Evolutionary conservation across 1,140 invertebrate species (phyloP).

Genomic region (Pentalonia nigronervosa): DNA sequence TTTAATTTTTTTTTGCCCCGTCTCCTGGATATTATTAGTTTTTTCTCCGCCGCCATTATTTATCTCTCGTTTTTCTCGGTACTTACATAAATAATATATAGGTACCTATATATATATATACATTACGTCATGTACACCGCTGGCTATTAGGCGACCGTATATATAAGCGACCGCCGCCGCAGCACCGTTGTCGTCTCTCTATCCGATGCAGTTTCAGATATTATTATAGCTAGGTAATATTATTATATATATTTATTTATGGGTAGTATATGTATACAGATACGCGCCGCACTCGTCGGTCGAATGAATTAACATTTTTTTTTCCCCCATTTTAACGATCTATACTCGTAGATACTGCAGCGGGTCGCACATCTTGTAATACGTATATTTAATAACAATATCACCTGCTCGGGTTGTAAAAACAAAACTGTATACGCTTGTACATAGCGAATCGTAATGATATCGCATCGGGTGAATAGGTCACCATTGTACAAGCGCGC

Average conservation of each 20-base stretch:
- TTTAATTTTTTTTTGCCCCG: conserved; percentile 1
- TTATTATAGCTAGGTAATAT: neutral
- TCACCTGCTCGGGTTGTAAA: conserved; percentile 40
- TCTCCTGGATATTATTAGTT: conserved; percentile 29
- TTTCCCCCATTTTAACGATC: conserved; percentile 23
- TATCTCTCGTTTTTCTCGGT: conserved; percentile 28
- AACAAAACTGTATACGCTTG: neutral
- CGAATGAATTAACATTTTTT: conserved; percentile 36
- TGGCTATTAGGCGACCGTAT: neutral
- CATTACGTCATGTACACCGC: neutral
- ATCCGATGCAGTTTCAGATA: neutral
- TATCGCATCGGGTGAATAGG: neutral
- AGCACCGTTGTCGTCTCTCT: neutral
- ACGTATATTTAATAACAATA: neutral
- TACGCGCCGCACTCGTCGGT: neutral
- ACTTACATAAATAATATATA: too few relatives aligned
- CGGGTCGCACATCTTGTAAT: neutral
- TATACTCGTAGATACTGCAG: neutral
- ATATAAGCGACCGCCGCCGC: neutral
- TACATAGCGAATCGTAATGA: conserved; percentile 5
- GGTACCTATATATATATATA: neutral
- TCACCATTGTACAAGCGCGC: neutral
- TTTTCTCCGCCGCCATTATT: conserved; percentile 14
- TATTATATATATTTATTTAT: conserved; percentile 17
- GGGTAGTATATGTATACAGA: neutral